Evolutionary conservation across 2,797 vertebrate genomes (phyloP).

Genomic region (Hydrophis major): DNA sequence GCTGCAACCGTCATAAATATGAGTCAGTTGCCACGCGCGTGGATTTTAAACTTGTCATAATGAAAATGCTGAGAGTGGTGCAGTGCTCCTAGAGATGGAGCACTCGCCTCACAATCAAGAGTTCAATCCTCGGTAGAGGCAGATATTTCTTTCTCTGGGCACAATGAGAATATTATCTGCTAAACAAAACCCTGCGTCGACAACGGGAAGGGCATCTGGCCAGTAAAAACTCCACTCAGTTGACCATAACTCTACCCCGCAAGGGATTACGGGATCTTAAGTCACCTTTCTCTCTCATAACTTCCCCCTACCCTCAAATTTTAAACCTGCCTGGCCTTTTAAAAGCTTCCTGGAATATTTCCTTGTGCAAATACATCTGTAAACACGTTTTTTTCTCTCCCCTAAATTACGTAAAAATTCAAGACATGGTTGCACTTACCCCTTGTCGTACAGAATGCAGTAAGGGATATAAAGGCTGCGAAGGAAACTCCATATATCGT

Average conservation of each 20-base stretch:
- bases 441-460: constrained; percentile 95
- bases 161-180: too few species aligned
- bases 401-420: background rate
- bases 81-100: too few species aligned
- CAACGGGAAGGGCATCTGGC: too few species aligned
- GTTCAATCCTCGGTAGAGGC: too few species aligned
- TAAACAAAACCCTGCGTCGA: accelerated
- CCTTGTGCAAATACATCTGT: background rate
- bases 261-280: background rate
- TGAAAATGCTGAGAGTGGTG: too few species aligned
- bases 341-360: background rate
- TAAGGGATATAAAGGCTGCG: constrained; percentile 89
- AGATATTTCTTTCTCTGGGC: too few species aligned
- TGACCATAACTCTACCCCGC: too few species aligned
- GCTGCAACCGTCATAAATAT: background rate
- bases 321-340: background rate
- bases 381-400: background rate
- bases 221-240: too few species aligned
- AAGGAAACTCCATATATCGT: constrained; percentile 93
- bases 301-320: background rate
- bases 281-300: background rate
- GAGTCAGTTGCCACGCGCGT: background rate
- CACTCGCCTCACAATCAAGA: too few species aligned
- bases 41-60: background rate
- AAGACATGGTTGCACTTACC: constrained; percentile 69